phyloP scores from a whole-genome alignment of 2,113 vertebrate species.

The Mirounga angustirostris region DNA sequence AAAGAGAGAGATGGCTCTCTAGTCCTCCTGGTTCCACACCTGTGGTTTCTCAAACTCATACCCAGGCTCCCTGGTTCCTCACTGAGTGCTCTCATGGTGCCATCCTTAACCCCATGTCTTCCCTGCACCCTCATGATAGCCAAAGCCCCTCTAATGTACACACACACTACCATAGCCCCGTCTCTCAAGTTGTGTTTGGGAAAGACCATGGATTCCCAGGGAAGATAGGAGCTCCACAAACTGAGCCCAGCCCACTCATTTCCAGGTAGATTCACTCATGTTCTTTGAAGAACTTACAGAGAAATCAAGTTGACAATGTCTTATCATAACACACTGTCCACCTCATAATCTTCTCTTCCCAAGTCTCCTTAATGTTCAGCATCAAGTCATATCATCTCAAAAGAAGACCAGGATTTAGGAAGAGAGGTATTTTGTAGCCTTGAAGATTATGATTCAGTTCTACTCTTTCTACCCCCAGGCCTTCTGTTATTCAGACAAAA shows the following conservation, averaged over 20 bases:
- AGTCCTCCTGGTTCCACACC: neutral
- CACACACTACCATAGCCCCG: rapidly evolving
- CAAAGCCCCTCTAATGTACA: neutral
- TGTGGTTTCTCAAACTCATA: neutral
- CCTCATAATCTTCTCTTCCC: neutral
- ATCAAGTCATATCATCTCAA: neutral
- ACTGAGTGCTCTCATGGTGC: neutral
- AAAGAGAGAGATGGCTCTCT: too few relatives aligned
- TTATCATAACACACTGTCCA: neutral
- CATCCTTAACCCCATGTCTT: neutral
- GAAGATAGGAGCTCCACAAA: too few relatives aligned
- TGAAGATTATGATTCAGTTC: neutral
- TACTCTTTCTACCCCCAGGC: neutral
- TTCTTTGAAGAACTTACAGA: neutral
- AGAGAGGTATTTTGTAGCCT: neutral
- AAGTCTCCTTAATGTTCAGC: neutral
- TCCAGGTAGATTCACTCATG: neutral
- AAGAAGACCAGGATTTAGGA: neutral
- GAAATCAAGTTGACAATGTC: neutral
- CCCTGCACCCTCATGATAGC: neutral
- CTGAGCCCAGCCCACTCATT: neutral
- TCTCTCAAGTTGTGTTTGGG: rapidly evolving
- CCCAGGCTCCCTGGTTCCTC: neutral
- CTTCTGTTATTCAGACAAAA: conserved; percentile 11
- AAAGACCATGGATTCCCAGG: neutral